A percentile compares a stretch with the other conserved stretches of the same genome.
phyloP scores from a whole-genome alignment of 2,797 vertebrate genomes.

The Neomorphus geoffroyi region DNA sequence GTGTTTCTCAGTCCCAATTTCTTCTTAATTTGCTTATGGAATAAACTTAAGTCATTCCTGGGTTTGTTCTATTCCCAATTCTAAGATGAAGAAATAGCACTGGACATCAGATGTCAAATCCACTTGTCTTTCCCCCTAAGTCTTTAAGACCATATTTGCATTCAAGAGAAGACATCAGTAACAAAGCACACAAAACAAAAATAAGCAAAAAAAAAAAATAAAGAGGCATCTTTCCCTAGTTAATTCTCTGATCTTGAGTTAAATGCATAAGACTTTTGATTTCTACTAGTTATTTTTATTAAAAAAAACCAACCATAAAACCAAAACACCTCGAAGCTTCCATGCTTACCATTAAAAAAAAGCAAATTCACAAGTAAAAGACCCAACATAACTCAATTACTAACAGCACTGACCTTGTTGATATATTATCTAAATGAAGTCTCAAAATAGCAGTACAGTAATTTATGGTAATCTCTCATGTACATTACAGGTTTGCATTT shows the following conservation, averaged over 20 bases:
- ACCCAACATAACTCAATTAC: not conserved
- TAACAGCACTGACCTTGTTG: not conserved
- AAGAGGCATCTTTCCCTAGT: not conserved
- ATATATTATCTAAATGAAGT: not conserved
- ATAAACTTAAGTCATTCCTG: not conserved
- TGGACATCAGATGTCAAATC: not conserved
- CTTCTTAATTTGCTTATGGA: not conserved
- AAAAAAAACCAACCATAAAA: not conserved
- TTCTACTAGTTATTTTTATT: not conserved
- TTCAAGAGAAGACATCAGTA: not conserved
- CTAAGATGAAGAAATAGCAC: not conserved
- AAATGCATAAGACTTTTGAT: not conserved
- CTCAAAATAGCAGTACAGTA: not conserved
- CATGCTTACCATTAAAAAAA: not conserved
- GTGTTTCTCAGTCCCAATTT: not conserved
- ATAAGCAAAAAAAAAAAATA: not conserved
- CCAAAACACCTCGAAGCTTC: not conserved
- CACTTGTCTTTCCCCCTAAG: not conserved
- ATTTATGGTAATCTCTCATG: constrained; percentile 10
- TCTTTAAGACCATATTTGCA: not conserved
- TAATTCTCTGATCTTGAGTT: not conserved
- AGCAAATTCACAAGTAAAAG: not conserved
- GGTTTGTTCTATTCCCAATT: not conserved
- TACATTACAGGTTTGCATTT: constrained; percentile 14
- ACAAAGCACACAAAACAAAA: not conserved